Evolutionary conservation across 2,888 invertebrate genomes (phyloP).

Genomic region (Acanthosepion lycidas): DNA sequence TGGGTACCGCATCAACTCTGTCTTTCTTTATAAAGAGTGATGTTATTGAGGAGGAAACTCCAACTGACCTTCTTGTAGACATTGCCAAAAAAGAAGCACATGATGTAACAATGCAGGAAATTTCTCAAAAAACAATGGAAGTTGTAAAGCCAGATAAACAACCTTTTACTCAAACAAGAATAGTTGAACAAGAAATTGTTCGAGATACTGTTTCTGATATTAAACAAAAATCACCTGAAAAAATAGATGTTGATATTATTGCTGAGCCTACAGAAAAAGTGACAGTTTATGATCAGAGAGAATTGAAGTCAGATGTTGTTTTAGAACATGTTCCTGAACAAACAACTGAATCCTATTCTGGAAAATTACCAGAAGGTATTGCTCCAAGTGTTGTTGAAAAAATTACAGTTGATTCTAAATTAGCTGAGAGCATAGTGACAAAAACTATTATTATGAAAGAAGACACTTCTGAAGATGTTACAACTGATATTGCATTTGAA

Average conservation of each 20-base stretch:
- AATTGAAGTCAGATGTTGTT: background rate
- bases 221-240: background rate
- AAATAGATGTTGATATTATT: background rate
- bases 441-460: background rate
- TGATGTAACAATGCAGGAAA: background rate
- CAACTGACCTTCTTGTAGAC: background rate
- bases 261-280: background rate
- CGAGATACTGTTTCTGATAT: background rate
- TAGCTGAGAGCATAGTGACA: background rate
- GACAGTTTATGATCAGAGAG: background rate
- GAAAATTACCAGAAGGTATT: background rate
- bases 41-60: conserved; percentile 8
- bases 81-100: conserved; percentile 16
- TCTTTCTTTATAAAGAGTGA: background rate
- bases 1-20: background rate
- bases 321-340: background rate
- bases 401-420: background rate
- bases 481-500: conserved; percentile 24
- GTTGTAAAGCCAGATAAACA: background rate
- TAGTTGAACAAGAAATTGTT: background rate
- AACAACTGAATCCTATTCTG: background rate
- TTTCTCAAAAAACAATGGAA: background rate
- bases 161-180: background rate
- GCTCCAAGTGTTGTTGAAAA: conserved; percentile 1
- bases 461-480: background rate